Percentiles rank a stretch among this genome's conserved stretches.
Evolutionary conservation across 2,797 vertebrate genomes (phyloP).

Genomic region (Coranthus polyacanthus): DNA sequence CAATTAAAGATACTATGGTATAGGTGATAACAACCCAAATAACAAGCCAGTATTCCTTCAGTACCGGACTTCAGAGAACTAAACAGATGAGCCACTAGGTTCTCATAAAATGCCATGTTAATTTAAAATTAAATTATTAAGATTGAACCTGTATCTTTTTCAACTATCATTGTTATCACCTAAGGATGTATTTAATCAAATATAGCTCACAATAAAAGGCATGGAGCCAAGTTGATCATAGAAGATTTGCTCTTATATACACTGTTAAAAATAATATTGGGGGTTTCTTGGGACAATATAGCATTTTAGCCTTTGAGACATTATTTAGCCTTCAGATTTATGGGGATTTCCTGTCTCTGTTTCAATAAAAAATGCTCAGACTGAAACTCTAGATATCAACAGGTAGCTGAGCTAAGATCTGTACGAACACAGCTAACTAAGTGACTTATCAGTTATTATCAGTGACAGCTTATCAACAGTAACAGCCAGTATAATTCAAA

Average conservation of each 20-base stretch:
- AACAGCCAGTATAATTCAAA: neutral
- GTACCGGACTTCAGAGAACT: too few relatives aligned
- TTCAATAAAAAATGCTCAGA: slow-evolving; percentile 20
- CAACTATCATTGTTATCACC: too few relatives aligned
- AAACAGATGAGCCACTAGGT: too few relatives aligned
- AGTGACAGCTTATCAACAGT: slow-evolving; percentile 13
- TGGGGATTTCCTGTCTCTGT: slow-evolving; percentile 22
- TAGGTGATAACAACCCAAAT: too few relatives aligned
- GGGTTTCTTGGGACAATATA: neutral
- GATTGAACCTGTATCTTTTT: too few relatives aligned
- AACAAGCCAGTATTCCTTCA: too few relatives aligned
- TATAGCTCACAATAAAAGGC: too few relatives aligned
- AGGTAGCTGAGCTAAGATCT: slow-evolving; percentile 60
- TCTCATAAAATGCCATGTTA: too few relatives aligned
- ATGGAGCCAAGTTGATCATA: neutral
- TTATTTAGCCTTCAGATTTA: slow-evolving; percentile 3
- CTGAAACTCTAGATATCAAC: slow-evolving; percentile 62
- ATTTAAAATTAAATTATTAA: too few relatives aligned
- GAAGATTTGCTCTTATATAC: neutral
- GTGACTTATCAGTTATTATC: slow-evolving; percentile 1
- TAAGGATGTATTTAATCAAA: too few relatives aligned
- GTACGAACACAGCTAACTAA: slow-evolving; percentile 22
- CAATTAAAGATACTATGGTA: too few relatives aligned
- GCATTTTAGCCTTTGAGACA: neutral
- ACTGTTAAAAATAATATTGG: neutral